Percentiles rank a stretch among this genome's conserved stretches.
Conservation (phyloP, 37 sponge, comb jelly and placozoan genomes). For the Amphimedon queenslandica region DNA sequence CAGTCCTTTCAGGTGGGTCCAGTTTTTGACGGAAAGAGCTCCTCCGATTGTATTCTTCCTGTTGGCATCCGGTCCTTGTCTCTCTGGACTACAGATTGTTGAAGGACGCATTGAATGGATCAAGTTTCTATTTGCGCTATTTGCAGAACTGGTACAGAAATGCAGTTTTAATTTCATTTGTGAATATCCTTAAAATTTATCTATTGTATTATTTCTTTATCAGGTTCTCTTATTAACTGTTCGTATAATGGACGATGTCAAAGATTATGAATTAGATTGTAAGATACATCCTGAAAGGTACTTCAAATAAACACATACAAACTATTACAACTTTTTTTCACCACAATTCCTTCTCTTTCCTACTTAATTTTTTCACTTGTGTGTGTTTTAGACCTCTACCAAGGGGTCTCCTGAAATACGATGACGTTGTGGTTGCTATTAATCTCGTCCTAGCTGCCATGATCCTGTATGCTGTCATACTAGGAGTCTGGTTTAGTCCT, state of each 20-base stretch:
- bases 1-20: conserved; percentile 62
- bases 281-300: conserved; percentile 78
- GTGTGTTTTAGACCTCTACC: conserved; percentile 73
- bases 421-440: conserved; percentile 51
- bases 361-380: no score
- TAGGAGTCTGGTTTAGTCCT: conserved; percentile 26
- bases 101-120: conserved; percentile 44
- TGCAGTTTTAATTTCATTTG: not conserved
- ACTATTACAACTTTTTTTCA: not conserved
- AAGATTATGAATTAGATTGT: conserved; percentile 78
- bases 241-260: conserved; percentile 87
- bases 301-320: no score
- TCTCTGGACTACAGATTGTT: conserved; percentile 34
- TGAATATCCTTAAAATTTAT: no score
- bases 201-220: not conserved
- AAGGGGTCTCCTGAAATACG: conserved; percentile 50
- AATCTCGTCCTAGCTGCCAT: conserved; percentile 9
- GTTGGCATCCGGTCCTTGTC: conserved; percentile 60
- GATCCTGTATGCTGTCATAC: conserved; percentile 18
- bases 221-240: conserved; percentile 53
- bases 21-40: conserved; percentile 70
- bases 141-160: conserved; percentile 42
- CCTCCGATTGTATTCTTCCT: conserved; percentile 66
- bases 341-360: not conserved
- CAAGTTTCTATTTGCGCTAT: conserved; percentile 47